phyloP scores from a whole-genome alignment of 2,113 vertebrate genomes.

The Electrona antarctica region DNA sequence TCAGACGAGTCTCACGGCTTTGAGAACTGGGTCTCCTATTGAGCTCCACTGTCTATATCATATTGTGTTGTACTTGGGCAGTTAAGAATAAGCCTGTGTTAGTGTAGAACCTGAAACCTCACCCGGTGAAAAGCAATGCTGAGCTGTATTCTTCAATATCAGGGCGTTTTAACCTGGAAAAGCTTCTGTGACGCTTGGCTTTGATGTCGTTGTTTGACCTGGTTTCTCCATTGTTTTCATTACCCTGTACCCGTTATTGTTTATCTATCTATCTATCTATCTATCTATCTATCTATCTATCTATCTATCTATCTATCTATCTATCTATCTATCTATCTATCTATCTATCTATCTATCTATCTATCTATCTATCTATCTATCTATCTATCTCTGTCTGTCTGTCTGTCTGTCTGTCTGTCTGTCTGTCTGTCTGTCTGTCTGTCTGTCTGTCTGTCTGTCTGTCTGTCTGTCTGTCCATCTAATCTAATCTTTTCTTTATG shows the following conservation, averaged over 20 bases:
- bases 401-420: neutral
- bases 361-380: neutral
- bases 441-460: neutral
- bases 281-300: neutral
- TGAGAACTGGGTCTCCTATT: conserved; percentile 67
- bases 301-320: neutral
- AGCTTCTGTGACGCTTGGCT: conserved; percentile 45
- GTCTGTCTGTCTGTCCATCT: neutral
- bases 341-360: conserved; percentile 2
- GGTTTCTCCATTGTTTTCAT: conserved; percentile 13
- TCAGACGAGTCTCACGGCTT: conserved; percentile 42
- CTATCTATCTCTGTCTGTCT: too few species aligned
- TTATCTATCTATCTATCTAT: neutral
- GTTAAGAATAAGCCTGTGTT: conserved; percentile 52
- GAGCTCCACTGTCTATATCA: conserved; percentile 48
- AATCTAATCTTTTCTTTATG: neutral
- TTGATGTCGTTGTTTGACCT: conserved; percentile 57
- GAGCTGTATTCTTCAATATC: conserved; percentile 55
- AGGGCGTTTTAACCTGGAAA: conserved; percentile 60
- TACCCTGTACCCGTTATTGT: neutral
- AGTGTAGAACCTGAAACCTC: conserved; percentile 61
- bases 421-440: neutral
- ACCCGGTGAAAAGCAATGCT: conserved; percentile 56
- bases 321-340: conserved; percentile 9
- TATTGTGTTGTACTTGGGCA: conserved; percentile 53